These are phyloP conservation scores for Arrhopalites spinosus DNA, from an alignment of 2,888 invertebrate genomes.

Conservation along the genomic window DNA sequence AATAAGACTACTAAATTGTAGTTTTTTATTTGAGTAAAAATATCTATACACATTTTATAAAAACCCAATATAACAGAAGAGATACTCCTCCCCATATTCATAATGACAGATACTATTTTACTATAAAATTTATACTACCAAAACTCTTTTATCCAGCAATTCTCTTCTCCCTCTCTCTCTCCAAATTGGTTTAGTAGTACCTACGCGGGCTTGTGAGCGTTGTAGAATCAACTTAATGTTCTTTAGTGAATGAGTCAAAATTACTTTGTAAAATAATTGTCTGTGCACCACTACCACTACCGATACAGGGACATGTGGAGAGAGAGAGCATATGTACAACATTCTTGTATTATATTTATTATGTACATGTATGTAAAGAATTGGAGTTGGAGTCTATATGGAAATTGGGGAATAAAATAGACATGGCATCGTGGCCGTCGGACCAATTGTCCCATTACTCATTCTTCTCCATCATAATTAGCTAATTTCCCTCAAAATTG, in stretches of 20 bases:
- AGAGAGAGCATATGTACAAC: neutral
- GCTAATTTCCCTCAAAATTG: slow-evolving; percentile 42
- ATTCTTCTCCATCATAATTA: slow-evolving; percentile 38
- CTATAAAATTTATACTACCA: too few species aligned
- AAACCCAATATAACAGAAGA: too few species aligned
- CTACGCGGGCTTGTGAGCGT: too few species aligned
- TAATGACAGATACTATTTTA: neutral
- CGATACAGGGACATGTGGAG: neutral
- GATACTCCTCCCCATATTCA: too few species aligned
- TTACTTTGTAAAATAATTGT: neutral
- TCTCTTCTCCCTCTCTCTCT: too few species aligned
- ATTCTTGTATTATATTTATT: neutral
- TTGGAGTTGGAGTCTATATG: neutral
- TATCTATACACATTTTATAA: too few species aligned
- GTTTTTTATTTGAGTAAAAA: too few species aligned
- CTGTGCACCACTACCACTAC: neutral
- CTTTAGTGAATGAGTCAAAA: neutral
- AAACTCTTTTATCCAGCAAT: too few species aligned
- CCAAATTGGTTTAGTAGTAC: too few species aligned
- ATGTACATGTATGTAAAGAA: neutral
- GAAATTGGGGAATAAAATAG: neutral
- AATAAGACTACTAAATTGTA: too few species aligned
- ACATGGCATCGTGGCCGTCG: slow-evolving; percentile 17
- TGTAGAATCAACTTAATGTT: too few species aligned
- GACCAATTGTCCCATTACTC: slow-evolving; percentile 39